Conservation (phyloP, 2,797 vertebrate genomes). For the Sebastiscus tertius region DNA sequence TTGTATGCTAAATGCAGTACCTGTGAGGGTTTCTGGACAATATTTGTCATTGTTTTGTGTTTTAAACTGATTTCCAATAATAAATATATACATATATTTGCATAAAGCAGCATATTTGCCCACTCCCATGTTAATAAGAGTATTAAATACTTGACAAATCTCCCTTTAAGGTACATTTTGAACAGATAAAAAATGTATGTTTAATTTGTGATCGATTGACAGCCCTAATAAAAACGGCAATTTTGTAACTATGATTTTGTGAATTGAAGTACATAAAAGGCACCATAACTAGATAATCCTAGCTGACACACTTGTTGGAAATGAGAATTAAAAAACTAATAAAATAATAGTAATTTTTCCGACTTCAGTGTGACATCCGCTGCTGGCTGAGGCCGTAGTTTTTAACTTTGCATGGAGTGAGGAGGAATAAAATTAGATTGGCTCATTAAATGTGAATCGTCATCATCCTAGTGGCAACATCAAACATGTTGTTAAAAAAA, state of each 20-base stretch:
- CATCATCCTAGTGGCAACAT: conserved; percentile 11
- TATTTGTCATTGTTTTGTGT: too few species aligned
- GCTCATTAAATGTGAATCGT: conserved; percentile 26
- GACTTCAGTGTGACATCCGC: neutral
- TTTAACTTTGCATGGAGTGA: neutral
- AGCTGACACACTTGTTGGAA: neutral
- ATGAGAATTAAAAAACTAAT: neutral
- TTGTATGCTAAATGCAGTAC: too few species aligned
- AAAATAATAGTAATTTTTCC: neutral
- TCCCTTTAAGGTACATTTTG: too few species aligned
- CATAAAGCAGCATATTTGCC: too few species aligned
- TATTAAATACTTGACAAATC: too few species aligned
- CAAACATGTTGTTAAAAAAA: neutral
- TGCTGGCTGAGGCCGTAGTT: neutral
- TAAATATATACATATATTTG: too few species aligned
- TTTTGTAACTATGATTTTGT: neutral
- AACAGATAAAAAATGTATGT: too few species aligned
- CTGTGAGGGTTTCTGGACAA: too few species aligned
- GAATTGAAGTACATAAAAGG: neutral
- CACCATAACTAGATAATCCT: neutral
- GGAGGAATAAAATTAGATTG: conserved; percentile 14
- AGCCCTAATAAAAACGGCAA: neutral
- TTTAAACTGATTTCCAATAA: accelerated
- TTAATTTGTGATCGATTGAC: too few species aligned
- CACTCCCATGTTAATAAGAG: too few species aligned